phyloP scores from a whole-genome alignment of 2,888 invertebrate genomes.

The Scaptomyza polygonia region DNA sequence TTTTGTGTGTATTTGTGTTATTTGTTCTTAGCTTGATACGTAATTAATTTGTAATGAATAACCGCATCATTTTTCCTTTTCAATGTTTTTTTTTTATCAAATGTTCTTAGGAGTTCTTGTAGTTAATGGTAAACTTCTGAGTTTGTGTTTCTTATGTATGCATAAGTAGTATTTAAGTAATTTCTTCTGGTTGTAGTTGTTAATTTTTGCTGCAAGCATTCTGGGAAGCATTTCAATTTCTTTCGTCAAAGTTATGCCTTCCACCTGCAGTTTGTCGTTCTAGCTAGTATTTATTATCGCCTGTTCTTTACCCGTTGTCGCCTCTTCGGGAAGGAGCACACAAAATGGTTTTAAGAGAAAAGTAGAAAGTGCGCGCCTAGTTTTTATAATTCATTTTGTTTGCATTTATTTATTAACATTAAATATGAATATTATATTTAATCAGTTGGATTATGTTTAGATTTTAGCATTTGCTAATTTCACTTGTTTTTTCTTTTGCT shows the following conservation, averaged over 20 bases:
- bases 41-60: constrained; percentile 34
- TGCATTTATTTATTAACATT: constrained; percentile 64
- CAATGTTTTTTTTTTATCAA: constrained; percentile 30
- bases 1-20: constrained; percentile 36
- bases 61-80: constrained; percentile 31
- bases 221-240: constrained; percentile 4
- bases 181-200: constrained; percentile 33
- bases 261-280: constrained; percentile 17
- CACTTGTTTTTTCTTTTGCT: constrained; percentile 34
- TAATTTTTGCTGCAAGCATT: constrained; percentile 18
- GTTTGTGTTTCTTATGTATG: constrained; percentile 14
- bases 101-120: constrained; percentile 35
- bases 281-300: constrained; percentile 5
- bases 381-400: constrained; percentile 54
- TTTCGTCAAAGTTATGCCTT: constrained; percentile 6
- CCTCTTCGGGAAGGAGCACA: constrained; percentile 1
- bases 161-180: constrained; percentile 56
- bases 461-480: constrained; percentile 60
- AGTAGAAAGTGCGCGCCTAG: constrained; percentile 55
- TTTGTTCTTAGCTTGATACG: constrained; percentile 53
- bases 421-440: constrained; percentile 51
- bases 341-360: constrained; percentile 1
- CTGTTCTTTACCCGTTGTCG: constrained; percentile 4
- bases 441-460: constrained; percentile 16
- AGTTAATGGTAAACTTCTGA: constrained; percentile 36